Conservation (phyloP, 2,113 vertebrate genomes). For the Bubalus kerabau region DNA sequence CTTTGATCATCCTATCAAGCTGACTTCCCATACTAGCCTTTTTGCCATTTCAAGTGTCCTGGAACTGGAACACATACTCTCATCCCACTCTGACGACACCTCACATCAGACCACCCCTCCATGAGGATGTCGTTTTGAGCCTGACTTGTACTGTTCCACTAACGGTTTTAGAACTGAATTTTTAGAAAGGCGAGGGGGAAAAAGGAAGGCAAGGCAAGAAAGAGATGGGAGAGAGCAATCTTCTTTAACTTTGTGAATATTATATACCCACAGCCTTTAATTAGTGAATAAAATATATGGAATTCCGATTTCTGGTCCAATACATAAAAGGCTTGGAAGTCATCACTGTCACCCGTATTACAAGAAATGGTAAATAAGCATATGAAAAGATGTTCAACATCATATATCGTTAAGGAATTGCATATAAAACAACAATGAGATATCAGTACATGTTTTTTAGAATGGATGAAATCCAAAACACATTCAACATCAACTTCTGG, state of each 20-base stretch:
- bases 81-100: not conserved
- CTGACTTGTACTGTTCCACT: not conserved
- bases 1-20: not conserved
- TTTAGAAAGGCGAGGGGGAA: not conserved
- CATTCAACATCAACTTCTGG: not conserved
- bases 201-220: not conserved
- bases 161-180: not conserved
- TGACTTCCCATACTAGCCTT: not conserved
- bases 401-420: not conserved
- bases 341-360: not conserved
- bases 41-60: not conserved
- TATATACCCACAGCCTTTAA: conserved; percentile 46
- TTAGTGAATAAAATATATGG: not conserved
- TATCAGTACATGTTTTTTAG: not conserved
- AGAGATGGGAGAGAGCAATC: not conserved
- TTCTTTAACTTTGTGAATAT: not conserved
- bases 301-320: not conserved
- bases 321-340: not conserved
- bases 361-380: not conserved
- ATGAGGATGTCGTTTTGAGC: not conserved
- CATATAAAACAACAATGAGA: not conserved
- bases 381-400: not conserved
- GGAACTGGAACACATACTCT: not conserved
- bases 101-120: not conserved
- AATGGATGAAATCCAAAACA: not conserved